phyloP scores from a whole-genome alignment of 2,797 vertebrate species.

The Lindbergichthys nudifrons region DNA sequence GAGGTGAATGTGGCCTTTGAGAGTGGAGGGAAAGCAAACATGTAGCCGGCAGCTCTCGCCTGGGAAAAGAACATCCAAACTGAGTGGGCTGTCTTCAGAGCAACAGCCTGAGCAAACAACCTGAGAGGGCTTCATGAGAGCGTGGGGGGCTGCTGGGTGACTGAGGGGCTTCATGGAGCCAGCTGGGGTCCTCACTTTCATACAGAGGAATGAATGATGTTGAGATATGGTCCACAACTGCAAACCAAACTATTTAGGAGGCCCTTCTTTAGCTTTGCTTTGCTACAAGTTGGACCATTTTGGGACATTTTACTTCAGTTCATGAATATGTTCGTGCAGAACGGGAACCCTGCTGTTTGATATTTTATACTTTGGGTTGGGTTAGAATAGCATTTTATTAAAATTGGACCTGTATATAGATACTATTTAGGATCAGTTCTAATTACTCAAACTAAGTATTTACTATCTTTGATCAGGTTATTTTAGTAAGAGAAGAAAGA shows the following conservation, averaged over 20 bases:
- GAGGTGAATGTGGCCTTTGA: constrained; percentile 82
- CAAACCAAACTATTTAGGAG: not conserved
- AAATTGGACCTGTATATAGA: not conserved
- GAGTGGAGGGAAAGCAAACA: constrained; percentile 79
- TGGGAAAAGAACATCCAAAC: constrained; percentile 82
- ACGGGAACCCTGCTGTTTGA: not conserved
- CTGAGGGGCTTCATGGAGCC: constrained; percentile 49
- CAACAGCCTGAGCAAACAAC: constrained; percentile 80
- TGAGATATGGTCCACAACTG: constrained; percentile 3
- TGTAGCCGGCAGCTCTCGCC: constrained; percentile 71
- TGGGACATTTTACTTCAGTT: not conserved
- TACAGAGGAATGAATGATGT: constrained; percentile 21
- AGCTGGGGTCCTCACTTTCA: constrained; percentile 32
- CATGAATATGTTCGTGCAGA: not conserved
- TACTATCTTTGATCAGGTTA: not conserved
- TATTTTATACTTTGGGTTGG: not conserved
- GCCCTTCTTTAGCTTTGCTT: not conserved
- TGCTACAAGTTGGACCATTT: not conserved
- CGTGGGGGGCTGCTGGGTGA: constrained; percentile 14
- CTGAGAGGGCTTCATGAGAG: constrained; percentile 70
- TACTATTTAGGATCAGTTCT: not conserved
- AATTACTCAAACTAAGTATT: not conserved
- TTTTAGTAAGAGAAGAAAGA: not conserved
- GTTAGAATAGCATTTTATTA: not conserved
- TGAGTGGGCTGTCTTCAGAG: constrained; percentile 76